Percentiles rank a stretch among this genome's conserved stretches.
These are phyloP conservation scores for Spicauda simplicius DNA, from an alignment of 2,888 invertebrate species.

Conservation along the genomic window DNA sequence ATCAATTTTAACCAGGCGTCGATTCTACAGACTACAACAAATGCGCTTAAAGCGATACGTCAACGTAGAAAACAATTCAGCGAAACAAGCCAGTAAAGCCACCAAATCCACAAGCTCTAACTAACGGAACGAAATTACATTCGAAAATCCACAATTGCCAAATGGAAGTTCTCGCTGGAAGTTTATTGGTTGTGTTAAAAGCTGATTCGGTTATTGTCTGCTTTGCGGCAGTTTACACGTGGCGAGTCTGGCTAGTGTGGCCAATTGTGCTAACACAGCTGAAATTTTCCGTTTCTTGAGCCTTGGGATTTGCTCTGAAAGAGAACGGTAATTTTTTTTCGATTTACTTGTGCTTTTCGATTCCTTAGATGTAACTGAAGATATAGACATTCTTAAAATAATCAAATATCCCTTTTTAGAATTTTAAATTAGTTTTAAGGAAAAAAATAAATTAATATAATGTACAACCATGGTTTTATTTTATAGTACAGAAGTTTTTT, in stretches of 20 bases:
- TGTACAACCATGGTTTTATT: too few relatives aligned
- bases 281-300: too few relatives aligned
- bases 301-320: too few relatives aligned
- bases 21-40: not conserved
- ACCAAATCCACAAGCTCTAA: not conserved
- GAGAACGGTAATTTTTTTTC: too few relatives aligned
- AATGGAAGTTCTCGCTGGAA: slow-evolving; percentile 8
- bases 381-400: too few relatives aligned
- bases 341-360: too few relatives aligned
- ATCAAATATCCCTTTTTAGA: too few relatives aligned
- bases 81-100: not conserved
- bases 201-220: slow-evolving; percentile 16
- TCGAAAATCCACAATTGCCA: slow-evolving; percentile 16
- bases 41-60: not conserved
- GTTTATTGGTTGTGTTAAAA: slow-evolving; percentile 18
- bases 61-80: not conserved
- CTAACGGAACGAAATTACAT: slow-evolving; percentile 8
- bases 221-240: not conserved
- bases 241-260: not conserved
- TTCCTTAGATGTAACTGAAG: too few relatives aligned
- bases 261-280: not conserved
- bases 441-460: too few relatives aligned
- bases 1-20: too few relatives aligned
- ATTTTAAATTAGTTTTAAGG: too few relatives aligned
- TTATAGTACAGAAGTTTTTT: too few relatives aligned